Evolutionary conservation across 2,113 vertebrate species (phyloP).

Genomic region (Patagioenas fasciata): DNA sequence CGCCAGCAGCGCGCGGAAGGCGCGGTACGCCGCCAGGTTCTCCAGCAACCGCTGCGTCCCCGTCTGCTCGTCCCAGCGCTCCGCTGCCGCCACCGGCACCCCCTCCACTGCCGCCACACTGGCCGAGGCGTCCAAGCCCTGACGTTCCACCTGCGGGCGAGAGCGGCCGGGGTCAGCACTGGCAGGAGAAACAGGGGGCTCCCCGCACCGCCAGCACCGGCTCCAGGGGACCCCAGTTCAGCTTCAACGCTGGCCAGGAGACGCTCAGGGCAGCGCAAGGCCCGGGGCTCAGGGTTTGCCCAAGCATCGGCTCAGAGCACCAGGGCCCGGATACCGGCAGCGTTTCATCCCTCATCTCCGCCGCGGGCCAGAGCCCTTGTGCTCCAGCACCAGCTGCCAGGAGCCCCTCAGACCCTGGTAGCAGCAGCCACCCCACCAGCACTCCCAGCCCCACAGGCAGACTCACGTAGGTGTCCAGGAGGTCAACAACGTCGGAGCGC

Average conservation of each 20-base stretch:
- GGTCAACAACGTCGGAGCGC: conserved; percentile 64
- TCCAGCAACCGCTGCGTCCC: conserved; percentile 70
- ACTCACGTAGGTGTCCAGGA: conserved; percentile 76
- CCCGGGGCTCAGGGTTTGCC: rapidly evolving
- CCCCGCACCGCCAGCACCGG: rapidly evolving
- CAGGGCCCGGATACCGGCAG: rapidly evolving
- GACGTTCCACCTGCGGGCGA: conserved; percentile 62
- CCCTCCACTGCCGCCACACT: conserved; percentile 61
- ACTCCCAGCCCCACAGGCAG: rapidly evolving
- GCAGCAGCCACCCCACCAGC: rapidly evolving
- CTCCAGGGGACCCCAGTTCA: background rate
- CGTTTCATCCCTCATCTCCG: background rate
- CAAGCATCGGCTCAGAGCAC: rapidly evolving
- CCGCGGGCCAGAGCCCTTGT: rapidly evolving
- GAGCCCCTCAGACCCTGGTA: rapidly evolving
- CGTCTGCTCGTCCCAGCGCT: conserved; percentile 66
- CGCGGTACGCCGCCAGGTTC: conserved; percentile 74
- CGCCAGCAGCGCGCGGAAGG: conserved; percentile 68
- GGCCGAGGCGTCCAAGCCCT: conserved; percentile 63
- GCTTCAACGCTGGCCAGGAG: rapidly evolving
- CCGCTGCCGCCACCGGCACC: conserved; percentile 62
- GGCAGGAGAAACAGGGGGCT: rapidly evolving
- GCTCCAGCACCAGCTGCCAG: background rate
- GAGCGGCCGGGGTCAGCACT: background rate
- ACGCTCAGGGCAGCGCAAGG: rapidly evolving